Conservation (phyloP, 2,113 vertebrate genomes). For the Morone chrysops region DNA sequence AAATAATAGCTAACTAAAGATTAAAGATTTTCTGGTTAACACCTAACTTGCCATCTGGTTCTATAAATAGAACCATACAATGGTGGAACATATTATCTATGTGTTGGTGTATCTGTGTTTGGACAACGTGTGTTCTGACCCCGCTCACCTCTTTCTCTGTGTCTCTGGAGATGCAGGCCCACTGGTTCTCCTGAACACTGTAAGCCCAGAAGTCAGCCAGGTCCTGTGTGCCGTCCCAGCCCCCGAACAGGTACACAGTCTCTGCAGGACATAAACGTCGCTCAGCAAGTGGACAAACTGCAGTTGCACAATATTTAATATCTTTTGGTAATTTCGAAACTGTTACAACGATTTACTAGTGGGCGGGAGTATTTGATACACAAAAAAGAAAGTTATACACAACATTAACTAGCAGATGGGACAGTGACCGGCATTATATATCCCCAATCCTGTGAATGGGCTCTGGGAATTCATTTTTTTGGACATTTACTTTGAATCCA, state of each 20-base stretch:
- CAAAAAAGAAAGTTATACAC: too few species aligned
- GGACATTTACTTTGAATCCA: too few species aligned
- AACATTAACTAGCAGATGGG: too few species aligned
- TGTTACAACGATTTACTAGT: too few species aligned
- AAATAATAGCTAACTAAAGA: neutral
- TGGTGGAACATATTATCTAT: neutral
- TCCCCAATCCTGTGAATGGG: too few species aligned
- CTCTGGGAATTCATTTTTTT: too few species aligned
- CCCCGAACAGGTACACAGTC: constrained; percentile 98
- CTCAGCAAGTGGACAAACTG: neutral
- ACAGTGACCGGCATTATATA: too few species aligned
- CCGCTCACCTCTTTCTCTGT: constrained; percentile 93
- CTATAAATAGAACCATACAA: neutral
- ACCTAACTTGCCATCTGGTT: neutral
- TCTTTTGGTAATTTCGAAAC: neutral
- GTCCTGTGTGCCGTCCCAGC: constrained; percentile 99
- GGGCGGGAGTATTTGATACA: too few species aligned
- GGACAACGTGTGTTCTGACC: neutral
- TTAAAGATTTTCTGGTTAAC: neutral
- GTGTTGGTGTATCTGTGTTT: neutral
- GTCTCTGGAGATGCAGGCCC: constrained; percentile 97
- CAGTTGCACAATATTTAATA: neutral
- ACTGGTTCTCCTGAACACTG: constrained; percentile 98
- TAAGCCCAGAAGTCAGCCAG: constrained; percentile 99
- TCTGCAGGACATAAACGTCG: constrained; percentile 80